phyloP scores from a whole-genome alignment of 2,888 invertebrate species.

The Melinaea menophilus region DNA sequence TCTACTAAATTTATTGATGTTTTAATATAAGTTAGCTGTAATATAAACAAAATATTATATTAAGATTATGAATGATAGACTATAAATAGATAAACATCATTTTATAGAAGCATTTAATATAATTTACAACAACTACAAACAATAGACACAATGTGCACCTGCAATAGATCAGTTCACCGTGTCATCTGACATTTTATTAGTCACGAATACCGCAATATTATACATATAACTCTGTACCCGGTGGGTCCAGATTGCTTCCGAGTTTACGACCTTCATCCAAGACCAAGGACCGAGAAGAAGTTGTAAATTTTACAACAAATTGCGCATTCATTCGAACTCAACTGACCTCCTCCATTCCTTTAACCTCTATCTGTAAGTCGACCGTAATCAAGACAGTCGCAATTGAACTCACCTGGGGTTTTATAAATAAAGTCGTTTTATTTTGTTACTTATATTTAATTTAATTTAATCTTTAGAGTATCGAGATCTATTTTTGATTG shows the following conservation, averaged over 20 bases:
- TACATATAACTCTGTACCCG: slow-evolving; percentile 65
- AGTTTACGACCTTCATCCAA: slow-evolving; percentile 61
- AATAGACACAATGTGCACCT: slow-evolving; percentile 38
- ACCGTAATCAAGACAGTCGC: slow-evolving; percentile 37
- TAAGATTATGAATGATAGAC: too few relatives aligned
- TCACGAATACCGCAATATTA: slow-evolving; percentile 68
- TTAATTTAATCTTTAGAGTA: too few relatives aligned
- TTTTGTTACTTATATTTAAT: too few relatives aligned
- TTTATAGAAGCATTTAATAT: too few relatives aligned
- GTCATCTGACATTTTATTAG: slow-evolving; percentile 72
- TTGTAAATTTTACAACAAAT: slow-evolving; percentile 74
- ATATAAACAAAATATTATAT: too few relatives aligned
- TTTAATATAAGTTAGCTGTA: too few relatives aligned
- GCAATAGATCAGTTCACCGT: slow-evolving; percentile 37
- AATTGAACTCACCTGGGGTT: slow-evolving; percentile 55
- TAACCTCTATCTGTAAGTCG: slow-evolving; percentile 47
- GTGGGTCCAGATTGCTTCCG: slow-evolving; percentile 66
- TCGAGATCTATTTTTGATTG: too few relatives aligned
- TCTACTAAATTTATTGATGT: too few relatives aligned
- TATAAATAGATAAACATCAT: too few relatives aligned
- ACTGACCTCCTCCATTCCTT: slow-evolving; percentile 59
- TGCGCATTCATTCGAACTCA: slow-evolving; percentile 68
- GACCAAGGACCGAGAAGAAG: slow-evolving; percentile 61
- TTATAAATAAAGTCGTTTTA: slow-evolving; percentile 19
- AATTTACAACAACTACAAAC: not conserved